Evolutionary conservation across 2,888 invertebrate genomes (phyloP), one percentile per base, ranked within the genome.

Genomic region (Orgyia antiqua): DNA sequence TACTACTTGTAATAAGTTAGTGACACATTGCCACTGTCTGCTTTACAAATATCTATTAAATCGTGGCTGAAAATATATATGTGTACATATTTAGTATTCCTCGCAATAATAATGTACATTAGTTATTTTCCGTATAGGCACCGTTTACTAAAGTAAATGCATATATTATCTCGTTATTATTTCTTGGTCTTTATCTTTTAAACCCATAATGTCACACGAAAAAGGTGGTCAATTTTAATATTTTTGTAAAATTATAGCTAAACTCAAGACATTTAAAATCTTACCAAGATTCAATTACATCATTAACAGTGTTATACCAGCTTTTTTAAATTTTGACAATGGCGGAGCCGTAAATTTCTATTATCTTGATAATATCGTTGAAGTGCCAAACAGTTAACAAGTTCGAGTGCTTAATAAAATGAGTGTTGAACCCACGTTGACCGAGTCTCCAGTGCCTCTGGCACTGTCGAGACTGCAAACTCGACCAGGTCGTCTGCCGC

Each of bases 371-470:
- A 40, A 47, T 47, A 30, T 26, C 31, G 49, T 53, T 53, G 44
- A 57, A 68, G 66, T 72, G 68, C 50, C 40, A 27, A 46, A 55
- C 49, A 58, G 46, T 58, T 50, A 49, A 50, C 41, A 34, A 66
- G 64, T 68, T 63, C 36, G 38, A 57, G 61, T 64, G 60, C 31
- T 51, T 47, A 46, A 46, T 51, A 51, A 77, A 54, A 84, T 79
- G 84, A 86, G 77, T 68, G 70, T 73, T 56, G 84, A 84, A 53
- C 72, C 82, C 27, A 84, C 84, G 30, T 39, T 86, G 53, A 82
- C 83, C 33, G 84, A 86, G 68, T 79, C 84, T 44, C 86, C 86
- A 41, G 86, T 86, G 63, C 82, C 86, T 31, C 55, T 86, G 63
- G 83, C 86, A 32, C 63, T 86, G 58, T 76, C 84, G 44, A 66